These are phyloP conservation scores for roundworm (Caenorhabditis elegans) DNA, from an alignment of 1,140 invertebrate genomes.

Conservation along the genomic window DNA sequence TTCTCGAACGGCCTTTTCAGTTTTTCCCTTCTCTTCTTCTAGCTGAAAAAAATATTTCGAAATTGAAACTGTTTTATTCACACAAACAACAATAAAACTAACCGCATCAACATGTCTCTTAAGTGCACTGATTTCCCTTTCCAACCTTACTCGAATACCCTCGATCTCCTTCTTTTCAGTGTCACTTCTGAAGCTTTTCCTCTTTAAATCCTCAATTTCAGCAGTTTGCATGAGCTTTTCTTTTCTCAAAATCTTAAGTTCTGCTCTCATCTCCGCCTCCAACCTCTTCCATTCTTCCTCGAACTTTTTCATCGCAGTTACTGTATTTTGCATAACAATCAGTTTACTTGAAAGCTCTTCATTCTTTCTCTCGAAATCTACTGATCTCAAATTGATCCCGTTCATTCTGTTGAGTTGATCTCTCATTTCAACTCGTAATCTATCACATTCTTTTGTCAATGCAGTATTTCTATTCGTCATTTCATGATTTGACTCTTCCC, in stretches of 20 bases:
- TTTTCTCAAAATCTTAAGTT: constrained; percentile 40
- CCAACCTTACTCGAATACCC: constrained; percentile 21
- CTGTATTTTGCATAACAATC: not conserved
- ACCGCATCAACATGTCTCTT: constrained; percentile 46
- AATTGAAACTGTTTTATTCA: not conserved
- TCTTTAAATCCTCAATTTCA: constrained; percentile 43
- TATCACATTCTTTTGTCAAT: not conserved
- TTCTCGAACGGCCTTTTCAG: constrained; percentile 37
- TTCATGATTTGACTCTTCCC: constrained; percentile 10
- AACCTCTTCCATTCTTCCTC: constrained; percentile 33
- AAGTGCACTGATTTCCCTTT: constrained; percentile 37
- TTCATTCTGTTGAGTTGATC: constrained; percentile 11
- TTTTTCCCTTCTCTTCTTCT: constrained; percentile 45
- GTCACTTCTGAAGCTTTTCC: constrained; percentile 18
- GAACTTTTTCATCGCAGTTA: constrained; percentile 8
- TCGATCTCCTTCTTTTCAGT: constrained; percentile 45
- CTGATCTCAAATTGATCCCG: constrained; percentile 4
- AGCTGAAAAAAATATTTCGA: constrained; percentile 14
- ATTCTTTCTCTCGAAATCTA: constrained; percentile 1
- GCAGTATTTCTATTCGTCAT: not conserved
- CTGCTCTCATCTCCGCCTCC: constrained; percentile 43
- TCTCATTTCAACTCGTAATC: constrained; percentile 12
- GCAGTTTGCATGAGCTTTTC: constrained; percentile 39
- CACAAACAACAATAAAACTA: not conserved
- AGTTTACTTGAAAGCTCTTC: not conserved